Base-by-base conservation (phyloP, 2,888 invertebrate species). In the Caenorhabditis uteleia region DNA sequence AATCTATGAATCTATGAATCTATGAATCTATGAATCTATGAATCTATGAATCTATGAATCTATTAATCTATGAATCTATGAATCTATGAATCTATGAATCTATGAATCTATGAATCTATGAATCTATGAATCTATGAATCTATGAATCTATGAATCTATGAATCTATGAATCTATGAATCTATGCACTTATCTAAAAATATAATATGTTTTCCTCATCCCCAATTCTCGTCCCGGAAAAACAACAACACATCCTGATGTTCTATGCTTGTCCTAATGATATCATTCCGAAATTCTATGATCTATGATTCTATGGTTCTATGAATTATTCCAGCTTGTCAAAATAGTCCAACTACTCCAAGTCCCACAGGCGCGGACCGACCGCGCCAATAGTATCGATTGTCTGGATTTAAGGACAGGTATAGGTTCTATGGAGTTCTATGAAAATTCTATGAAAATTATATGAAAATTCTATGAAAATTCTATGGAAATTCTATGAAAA, bases 311-410 rank as follows among this genome's bases (percentile, higher is more conserved):
- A n/a, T n/a, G n/a, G n/a, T n/a, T n/a, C n/a, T n/a, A n/a, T n/a
- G n/a, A n/a, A n/a, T n/a, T n/a, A n/a, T n/a, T n/a, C 14, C 5
- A 18, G 6, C 6, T 14, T 36, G 16, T 42, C 48, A 50, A 46
- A 26, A 59, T 59, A 43, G 48, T 53, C 38, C 59, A 59, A 36
- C 38, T 59, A 44, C 33, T 59, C 20, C 26, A 59, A 53, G 59
- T 59, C 2, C 59, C 59, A 20, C 48, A 53, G 47, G 42, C 47
- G 51, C 59, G 59, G 48, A 50, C 48, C 27, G 47, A 60, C 43
- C 59, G 59, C 39, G 59, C 59, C 47, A 59, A 59, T 34, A 59
- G 59, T 44, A 59, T 59, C 27, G 59, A 53, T 23, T 53, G 47
- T 54, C 36, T 59, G 20, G 53, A 58, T 49, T 39, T 38, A 33